Evolutionary conservation across 2,888 invertebrate species (phyloP).

Genomic region (Diplolepis rosae): DNA sequence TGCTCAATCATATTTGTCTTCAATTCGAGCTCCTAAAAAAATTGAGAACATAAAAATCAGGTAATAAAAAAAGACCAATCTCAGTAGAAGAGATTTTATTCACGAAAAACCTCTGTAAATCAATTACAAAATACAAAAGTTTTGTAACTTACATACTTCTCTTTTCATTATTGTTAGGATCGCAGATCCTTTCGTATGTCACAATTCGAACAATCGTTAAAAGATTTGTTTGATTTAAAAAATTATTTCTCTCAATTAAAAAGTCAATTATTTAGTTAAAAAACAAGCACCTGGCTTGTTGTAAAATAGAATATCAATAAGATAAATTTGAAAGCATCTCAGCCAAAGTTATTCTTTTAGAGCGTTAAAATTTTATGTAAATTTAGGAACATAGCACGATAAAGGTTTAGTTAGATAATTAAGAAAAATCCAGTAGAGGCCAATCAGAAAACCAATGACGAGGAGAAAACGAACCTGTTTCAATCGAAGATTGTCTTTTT

Average conservation of each 20-base stretch:
- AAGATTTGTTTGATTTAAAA: neutral
- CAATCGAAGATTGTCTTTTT: conserved; percentile 69
- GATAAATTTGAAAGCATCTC: neutral
- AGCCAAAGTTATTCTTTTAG: too few species aligned
- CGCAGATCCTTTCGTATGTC: neutral
- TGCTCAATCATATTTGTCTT: conserved; percentile 59
- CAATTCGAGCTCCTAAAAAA: conserved; percentile 59
- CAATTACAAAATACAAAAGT: neutral
- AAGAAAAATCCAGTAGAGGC: conserved; percentile 54
- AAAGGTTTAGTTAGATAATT: conserved; percentile 44
- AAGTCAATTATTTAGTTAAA: neutral
- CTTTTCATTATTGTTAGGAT: neutral
- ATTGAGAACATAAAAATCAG: conserved; percentile 40
- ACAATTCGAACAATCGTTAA: neutral
- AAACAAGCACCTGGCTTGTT: neutral
- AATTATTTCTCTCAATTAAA: neutral
- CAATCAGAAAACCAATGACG: conserved; percentile 44
- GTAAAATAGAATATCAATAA: neutral
- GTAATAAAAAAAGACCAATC: conserved; percentile 32
- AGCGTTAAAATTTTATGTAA: neutral
- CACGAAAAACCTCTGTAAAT: neutral
- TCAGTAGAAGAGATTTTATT: conserved; percentile 22
- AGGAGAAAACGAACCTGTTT: conserved; percentile 71
- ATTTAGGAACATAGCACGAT: conserved; percentile 42
- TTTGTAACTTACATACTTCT: neutral